Base-by-base conservation (phyloP, 2,888 invertebrate species). In the Stenichneumon culpator region DNA sequence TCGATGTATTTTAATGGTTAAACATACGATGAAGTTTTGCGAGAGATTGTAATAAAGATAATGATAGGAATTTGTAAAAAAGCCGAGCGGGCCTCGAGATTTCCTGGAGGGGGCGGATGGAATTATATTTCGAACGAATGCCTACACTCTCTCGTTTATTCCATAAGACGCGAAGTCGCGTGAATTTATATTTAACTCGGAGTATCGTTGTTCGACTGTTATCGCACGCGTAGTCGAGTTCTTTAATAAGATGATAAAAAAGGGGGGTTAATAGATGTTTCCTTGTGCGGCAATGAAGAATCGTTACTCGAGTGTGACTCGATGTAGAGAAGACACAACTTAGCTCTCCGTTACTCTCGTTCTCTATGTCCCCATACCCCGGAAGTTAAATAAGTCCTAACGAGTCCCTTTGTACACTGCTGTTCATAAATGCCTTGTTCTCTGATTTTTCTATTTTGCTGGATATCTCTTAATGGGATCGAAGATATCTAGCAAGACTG, bases 81-180 rank as follows among this genome's bases (percentile, higher is more conserved):
- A 32, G 25, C 28, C 81, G 81, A 84, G 81, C 81, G 65, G 81
- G 84, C 69, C 84, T 81, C 81, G 84, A 74, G 65, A 69, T 65
- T 68, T 81, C 6, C 73, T 63, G 73, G 36, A 1, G 36, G 36
- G 36, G 50, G 78, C n/a, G 60, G 25, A 60, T 50, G 63, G 44
- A 75, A 75, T 57, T 63, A 39, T 83, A 63, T 39, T 50, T 65
- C 44, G 50, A 50, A 50, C n/a, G 32, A 22, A 70, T 44, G 63
- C 52, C 19, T n/a, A 69, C 2, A 68, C 28, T 25, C 28, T 69
- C 28, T 47, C 44, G 57, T 73, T 36, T n/a, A 22, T 57, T 16
- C 25, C 25, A 57, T 72, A 63, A 28, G 19, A 19, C 9, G 25
- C 16, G 5, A 14, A 11, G 25, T 25, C 44, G 39, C 22, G 54